These are phyloP conservation scores for Metalampra italica DNA, from an alignment of 2,888 invertebrate genomes.

Conservation along the genomic window DNA sequence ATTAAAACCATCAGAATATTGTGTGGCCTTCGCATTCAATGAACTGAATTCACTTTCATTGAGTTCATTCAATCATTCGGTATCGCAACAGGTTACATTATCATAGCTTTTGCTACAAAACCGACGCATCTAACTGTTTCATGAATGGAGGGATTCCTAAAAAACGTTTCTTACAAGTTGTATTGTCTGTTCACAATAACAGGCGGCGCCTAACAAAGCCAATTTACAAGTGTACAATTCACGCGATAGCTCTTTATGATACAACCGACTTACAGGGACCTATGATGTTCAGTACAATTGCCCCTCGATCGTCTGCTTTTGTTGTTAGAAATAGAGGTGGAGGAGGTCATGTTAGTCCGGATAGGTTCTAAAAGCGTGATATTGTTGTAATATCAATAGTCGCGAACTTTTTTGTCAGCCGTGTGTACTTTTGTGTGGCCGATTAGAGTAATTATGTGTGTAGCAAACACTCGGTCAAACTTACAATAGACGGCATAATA, in stretches of 20 bases:
- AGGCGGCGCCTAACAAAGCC: conserved; percentile 71
- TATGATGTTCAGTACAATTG: conserved; percentile 38
- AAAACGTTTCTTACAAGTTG: conserved; percentile 76
- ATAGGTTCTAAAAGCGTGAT: conserved; percentile 71
- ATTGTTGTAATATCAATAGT: conserved; percentile 75
- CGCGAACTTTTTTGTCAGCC: conserved; percentile 65
- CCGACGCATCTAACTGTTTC: conserved; percentile 63
- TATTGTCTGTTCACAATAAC: conserved; percentile 74
- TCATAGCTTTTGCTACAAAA: conserved; percentile 61
- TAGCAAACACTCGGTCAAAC: conserved; percentile 34
- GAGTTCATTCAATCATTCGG: conserved; percentile 34
- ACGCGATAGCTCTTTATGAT: conserved; percentile 73
- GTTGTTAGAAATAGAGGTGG: conserved; percentile 27
- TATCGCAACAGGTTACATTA: conserved; percentile 66
- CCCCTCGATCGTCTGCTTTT: conserved; percentile 29
- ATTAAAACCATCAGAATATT: conserved; percentile 7
- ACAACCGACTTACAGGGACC: conserved; percentile 57
- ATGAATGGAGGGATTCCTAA: conserved; percentile 75
- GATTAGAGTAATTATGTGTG: conserved; percentile 69
- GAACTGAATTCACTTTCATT: conserved; percentile 35
- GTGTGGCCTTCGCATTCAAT: conserved; percentile 20
- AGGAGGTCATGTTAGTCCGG: conserved; percentile 46
- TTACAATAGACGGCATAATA: neutral
- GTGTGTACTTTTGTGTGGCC: conserved; percentile 62
- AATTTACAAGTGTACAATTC: conserved; percentile 76